A percentile compares a stretch with the other conserved stretches of the same genome.
Conservation (phyloP, 2,888 invertebrate species). For the Mylabris sibirica region DNA sequence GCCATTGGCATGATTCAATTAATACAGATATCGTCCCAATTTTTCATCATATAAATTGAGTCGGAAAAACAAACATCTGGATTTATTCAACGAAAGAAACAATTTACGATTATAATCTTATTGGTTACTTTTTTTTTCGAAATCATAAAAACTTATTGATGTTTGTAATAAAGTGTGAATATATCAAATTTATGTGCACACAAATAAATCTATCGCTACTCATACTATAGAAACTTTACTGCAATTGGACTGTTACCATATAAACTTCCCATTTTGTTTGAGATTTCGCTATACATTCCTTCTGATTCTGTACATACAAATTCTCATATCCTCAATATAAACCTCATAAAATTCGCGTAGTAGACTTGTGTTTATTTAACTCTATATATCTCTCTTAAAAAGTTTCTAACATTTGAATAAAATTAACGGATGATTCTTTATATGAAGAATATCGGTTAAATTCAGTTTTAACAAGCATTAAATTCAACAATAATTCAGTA, state of each 20-base stretch:
- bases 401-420: neutral
- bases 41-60: neutral
- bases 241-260: neutral
- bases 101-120: neutral
- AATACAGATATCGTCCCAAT: neutral
- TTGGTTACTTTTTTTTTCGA: neutral
- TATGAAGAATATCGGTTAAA: neutral
- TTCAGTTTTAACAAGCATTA: neutral
- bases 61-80: too few relatives aligned
- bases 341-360: neutral
- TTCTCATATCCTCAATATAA: neutral
- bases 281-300: neutral
- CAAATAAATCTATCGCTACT: neutral
- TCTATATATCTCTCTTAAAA: neutral
- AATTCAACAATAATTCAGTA: neutral
- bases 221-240: neutral
- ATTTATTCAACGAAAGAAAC: neutral
- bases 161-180: neutral
- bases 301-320: neutral
- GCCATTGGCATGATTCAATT: neutral
- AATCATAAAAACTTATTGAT: neutral
- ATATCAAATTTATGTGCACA: neutral
- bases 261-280: conserved; percentile 7
- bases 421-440: neutral
- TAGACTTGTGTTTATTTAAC: neutral